Evolutionary conservation across 2,113 vertebrate genomes (phyloP).

Genomic region (Antigone vipio): DNA sequence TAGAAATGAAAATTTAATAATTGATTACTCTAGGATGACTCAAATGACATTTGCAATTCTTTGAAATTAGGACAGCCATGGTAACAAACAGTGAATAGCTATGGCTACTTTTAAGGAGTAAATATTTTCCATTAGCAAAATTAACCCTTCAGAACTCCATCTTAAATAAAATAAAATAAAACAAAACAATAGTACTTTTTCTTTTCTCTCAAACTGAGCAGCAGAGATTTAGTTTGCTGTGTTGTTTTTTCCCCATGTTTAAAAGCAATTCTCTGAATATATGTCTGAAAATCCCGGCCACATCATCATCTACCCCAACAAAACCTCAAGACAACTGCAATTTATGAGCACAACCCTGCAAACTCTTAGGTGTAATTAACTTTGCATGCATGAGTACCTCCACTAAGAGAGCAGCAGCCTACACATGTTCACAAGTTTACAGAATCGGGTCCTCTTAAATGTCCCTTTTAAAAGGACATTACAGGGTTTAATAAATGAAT

Average conservation of each 20-base stretch:
- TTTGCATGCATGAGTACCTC: background rate
- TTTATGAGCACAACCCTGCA: background rate
- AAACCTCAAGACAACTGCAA: background rate
- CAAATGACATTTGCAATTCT: background rate
- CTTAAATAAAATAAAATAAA: background rate
- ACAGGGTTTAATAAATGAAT: background rate
- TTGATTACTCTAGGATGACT: background rate
- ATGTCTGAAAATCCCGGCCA: background rate
- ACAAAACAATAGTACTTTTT: rapidly evolving
- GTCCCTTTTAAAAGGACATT: background rate
- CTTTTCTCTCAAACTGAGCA: background rate
- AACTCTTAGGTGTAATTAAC: background rate
- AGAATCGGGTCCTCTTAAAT: background rate
- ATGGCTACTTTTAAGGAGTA: background rate
- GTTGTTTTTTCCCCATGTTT: rapidly evolving
- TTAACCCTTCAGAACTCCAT: background rate
- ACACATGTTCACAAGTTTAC: background rate
- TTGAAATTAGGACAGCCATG: background rate
- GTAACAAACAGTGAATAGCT: background rate
- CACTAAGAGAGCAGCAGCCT: background rate
- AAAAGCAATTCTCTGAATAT: background rate
- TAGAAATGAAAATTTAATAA: background rate
- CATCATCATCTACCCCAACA: background rate
- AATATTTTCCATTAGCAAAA: background rate
- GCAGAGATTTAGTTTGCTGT: background rate